These are phyloP conservation scores for Volucella inanis DNA, from an alignment of 2,888 invertebrate genomes.

Conservation along the genomic window DNA sequence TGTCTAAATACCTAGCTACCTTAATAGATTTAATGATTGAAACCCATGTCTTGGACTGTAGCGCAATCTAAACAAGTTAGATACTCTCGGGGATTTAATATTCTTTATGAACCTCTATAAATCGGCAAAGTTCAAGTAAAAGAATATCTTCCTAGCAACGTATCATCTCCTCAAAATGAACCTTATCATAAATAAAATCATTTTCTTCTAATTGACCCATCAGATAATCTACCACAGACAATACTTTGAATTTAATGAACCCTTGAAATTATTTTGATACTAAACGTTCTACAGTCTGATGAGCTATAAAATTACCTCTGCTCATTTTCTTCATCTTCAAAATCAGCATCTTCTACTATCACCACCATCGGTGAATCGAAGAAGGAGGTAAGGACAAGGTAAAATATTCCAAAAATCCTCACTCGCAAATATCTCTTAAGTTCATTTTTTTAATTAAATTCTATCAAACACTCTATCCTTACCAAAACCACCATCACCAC, in stretches of 20 bases:
- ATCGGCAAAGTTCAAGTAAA: not conserved
- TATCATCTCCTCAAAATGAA: not conserved
- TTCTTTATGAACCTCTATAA: too few species aligned
- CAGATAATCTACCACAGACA: constrained; percentile 53
- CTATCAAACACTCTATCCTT: constrained; percentile 49
- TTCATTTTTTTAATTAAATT: constrained; percentile 68
- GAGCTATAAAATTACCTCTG: constrained; percentile 51
- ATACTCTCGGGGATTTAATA: too few species aligned
- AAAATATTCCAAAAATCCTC: constrained; percentile 26
- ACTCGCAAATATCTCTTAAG: constrained; percentile 16
- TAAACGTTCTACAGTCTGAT: constrained; percentile 39
- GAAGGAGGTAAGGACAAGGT: constrained; percentile 14
- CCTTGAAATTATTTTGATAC: constrained; percentile 62
- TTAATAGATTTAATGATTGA: too few species aligned
- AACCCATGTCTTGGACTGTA: too few species aligned
- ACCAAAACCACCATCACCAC: too few species aligned
- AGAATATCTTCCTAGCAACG: not conserved
- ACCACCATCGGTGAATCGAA: not conserved
- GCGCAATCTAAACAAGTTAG: too few species aligned
- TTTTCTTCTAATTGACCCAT: constrained; percentile 58
- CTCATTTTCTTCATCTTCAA: not conserved
- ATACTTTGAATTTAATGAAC: constrained; percentile 61
- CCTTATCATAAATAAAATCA: not conserved
- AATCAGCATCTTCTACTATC: not conserved
- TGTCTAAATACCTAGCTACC: too few species aligned